Conservation (phyloP, 2,113 vertebrate species). For the Xerus inauris region DNA sequence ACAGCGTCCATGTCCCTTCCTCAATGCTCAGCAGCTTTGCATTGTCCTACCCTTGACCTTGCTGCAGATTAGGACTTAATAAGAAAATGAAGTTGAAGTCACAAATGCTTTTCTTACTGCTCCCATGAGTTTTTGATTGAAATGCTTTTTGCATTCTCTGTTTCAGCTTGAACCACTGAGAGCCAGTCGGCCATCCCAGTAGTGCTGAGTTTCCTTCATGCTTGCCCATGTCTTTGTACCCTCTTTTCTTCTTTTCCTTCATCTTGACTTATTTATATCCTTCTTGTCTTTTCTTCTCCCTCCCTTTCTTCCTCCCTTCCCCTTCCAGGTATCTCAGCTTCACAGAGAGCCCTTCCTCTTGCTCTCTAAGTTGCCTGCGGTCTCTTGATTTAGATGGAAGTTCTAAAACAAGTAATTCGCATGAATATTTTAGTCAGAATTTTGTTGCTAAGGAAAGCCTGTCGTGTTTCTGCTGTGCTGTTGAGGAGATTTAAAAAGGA, state of each 20-base stretch:
- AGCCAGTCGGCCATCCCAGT: no score
- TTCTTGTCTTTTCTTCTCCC: neutral
- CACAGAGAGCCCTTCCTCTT: neutral
- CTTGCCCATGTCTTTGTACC: neutral
- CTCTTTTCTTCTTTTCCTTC: neutral
- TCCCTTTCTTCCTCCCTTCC: no score
- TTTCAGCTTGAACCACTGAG: neutral
- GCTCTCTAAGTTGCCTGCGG: no score
- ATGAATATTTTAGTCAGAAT: neutral
- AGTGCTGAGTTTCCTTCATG: accelerated
- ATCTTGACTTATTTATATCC: no score
- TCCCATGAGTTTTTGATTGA: neutral
- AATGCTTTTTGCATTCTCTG: neutral
- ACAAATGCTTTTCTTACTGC: neutral
- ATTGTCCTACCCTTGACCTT: neutral
- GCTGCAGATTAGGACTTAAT: neutral
- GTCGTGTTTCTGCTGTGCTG: neutral
- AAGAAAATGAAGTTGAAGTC: neutral
- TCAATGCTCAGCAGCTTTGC: no score
- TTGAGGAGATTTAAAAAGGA: neutral
- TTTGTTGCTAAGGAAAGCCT: neutral
- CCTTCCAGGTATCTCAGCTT: neutral
- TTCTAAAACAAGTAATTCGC: neutral
- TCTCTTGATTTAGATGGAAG: neutral
- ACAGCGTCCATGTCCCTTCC: accelerated